Percentiles rank a stretch among this genome's conserved stretches.
Evolutionary conservation across 2,797 vertebrate species (phyloP).

Genomic region (Peromyscus melanophrys): DNA sequence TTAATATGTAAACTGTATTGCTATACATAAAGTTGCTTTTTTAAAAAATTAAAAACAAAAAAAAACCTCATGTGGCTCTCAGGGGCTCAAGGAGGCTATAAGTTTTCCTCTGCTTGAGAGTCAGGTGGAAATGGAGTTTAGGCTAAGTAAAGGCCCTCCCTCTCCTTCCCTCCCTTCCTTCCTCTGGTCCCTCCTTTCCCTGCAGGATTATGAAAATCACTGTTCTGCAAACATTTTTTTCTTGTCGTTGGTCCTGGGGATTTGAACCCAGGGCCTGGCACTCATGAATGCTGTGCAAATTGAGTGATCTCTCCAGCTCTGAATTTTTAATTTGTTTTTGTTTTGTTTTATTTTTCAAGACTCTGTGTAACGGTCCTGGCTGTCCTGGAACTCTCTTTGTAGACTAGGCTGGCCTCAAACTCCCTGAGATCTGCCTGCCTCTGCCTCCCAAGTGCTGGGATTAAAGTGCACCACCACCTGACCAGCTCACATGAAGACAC

Average conservation of each 20-base stretch:
- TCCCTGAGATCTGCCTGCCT: no score
- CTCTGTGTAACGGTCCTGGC: no score
- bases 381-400: no score
- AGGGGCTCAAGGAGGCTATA: background rate
- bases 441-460: no score
- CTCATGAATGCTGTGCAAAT: background rate
- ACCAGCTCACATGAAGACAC: constrained; percentile 12
- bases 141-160: background rate
- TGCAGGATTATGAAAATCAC: constrained; percentile 38
- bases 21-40: background rate
- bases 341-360: no score
- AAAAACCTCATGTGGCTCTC: background rate
- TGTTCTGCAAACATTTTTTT: constrained; percentile 66
- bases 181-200: background rate
- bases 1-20: background rate
- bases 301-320: background rate
- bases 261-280: background rate
- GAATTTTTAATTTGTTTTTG: no score
- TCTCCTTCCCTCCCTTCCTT: background rate
- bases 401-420: no score
- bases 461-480: no score
- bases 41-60: background rate
- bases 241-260: background rate
- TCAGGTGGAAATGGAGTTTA: background rate
- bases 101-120: background rate